phyloP scores from a whole-genome alignment of 30 jellyfish, hydroid and myxozoan species.

The Hydractinia echinata region DNA sequence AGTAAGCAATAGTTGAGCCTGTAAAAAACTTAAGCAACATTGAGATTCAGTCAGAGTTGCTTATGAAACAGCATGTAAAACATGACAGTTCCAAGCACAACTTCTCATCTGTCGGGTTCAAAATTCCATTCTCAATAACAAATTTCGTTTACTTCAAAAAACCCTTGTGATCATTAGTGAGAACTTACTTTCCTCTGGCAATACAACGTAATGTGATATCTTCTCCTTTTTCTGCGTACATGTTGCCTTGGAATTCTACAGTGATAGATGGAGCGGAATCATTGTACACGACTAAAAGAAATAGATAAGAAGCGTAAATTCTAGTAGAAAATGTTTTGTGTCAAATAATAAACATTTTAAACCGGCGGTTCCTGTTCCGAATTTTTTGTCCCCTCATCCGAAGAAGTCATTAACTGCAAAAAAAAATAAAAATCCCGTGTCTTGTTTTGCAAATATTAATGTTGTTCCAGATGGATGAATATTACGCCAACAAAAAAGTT shows the following conservation, averaged over 20 bases:
- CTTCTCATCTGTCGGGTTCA: neutral
- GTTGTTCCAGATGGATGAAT: too few species aligned
- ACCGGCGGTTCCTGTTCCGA: neutral
- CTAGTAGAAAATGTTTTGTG: neutral
- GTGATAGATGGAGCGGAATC: neutral
- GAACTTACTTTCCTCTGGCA: conserved; percentile 27
- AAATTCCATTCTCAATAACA: neutral
- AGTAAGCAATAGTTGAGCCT: neutral
- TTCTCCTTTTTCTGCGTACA: conserved; percentile 8
- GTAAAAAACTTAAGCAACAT: neutral
- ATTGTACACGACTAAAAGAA: neutral
- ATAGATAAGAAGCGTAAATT: neutral
- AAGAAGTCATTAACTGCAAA: too few species aligned
- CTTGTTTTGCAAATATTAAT: too few species aligned
- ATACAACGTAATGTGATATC: neutral
- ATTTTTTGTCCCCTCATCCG: neutral
- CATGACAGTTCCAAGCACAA: neutral
- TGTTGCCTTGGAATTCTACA: neutral
- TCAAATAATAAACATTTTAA: neutral
- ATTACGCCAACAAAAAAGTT: too few species aligned
- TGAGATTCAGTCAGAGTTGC: neutral
- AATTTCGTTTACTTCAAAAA: neutral
- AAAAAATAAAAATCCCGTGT: too few species aligned
- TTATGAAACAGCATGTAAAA: neutral
- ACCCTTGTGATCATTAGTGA: neutral